A percentile compares a stretch with the other conserved stretches of the same genome.
phyloP scores from a whole-genome alignment of 2,113 vertebrate species.

The Monopterus albus region DNA sequence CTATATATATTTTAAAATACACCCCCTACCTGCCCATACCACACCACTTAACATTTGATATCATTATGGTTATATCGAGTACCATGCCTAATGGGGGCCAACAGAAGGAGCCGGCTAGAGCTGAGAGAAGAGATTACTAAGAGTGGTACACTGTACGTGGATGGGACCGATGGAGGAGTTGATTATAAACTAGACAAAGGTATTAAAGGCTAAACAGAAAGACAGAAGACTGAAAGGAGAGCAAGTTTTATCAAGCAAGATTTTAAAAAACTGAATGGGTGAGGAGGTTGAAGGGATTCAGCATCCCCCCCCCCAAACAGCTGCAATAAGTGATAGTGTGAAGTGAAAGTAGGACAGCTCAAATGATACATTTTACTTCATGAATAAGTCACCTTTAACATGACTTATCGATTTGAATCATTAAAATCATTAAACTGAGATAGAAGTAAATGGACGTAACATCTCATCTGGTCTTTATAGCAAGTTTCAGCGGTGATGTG shows the following conservation, averaged over 20 bases:
- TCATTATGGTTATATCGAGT: constrained; percentile 65
- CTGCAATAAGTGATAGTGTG: background rate
- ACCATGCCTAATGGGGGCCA: constrained; percentile 65
- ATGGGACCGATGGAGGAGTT: constrained; percentile 10
- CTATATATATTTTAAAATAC: constrained; percentile 40
- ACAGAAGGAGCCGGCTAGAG: constrained; percentile 56
- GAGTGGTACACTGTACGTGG: constrained; percentile 39
- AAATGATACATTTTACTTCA: no score
- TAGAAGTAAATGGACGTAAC: no score
- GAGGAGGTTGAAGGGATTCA: no score
- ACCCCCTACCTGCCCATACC: constrained; percentile 31
- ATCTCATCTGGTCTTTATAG: background rate
- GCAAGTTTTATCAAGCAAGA: constrained; percentile 14
- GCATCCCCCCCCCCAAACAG: no score
- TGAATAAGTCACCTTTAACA: no score
- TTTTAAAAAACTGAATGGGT: constrained; percentile 34
- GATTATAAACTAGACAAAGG: constrained; percentile 42
- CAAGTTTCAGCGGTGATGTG: constrained; percentile 3
- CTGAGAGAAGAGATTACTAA: constrained; percentile 61
- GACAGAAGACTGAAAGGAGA: background rate
- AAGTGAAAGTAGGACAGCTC: background rate
- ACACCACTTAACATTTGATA: constrained; percentile 77
- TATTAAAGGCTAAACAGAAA: constrained; percentile 7
- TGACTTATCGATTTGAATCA: background rate
- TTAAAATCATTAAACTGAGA: background rate